A percentile compares a stretch with the other conserved stretches of the same genome.
phyloP scores from a whole-genome alignment of 2,888 invertebrate species.

The Ephialtes manifestator region DNA sequence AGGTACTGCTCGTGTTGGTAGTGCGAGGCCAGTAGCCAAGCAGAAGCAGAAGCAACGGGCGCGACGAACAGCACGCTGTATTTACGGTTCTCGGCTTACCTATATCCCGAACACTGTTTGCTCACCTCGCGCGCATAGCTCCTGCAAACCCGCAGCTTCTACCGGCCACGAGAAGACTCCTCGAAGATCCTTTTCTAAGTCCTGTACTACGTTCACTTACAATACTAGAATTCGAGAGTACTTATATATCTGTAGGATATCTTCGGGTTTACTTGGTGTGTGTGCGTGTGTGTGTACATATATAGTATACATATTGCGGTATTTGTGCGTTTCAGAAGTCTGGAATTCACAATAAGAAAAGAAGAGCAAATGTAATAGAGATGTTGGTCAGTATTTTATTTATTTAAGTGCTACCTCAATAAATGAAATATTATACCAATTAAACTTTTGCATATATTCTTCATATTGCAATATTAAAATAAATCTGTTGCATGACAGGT shows the following conservation, averaged over 20 bases:
- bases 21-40: slow-evolving; percentile 21
- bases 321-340: neutral
- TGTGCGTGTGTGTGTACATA: no score
- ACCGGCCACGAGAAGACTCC: slow-evolving; percentile 22
- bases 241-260: neutral
- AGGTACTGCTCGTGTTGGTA: neutral
- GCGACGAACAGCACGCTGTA: slow-evolving; percentile 47
- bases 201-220: neutral
- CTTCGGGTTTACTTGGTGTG: neutral
- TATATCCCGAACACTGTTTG: slow-evolving; percentile 63
- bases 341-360: neutral
- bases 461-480: no score
- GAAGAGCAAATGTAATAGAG: neutral
- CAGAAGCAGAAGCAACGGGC: slow-evolving; percentile 40
- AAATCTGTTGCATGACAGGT: no score
- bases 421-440: no score
- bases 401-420: no score
- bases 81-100: slow-evolving; percentile 60
- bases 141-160: slow-evolving; percentile 21
- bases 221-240: neutral
- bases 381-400: neutral
- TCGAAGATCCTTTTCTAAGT: neutral
- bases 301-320: neutral
- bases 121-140: slow-evolving; percentile 60
- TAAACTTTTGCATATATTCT: no score